phyloP scores from a whole-genome alignment of 2,113 vertebrate species.

The Chroicocephalus ridibundus region DNA sequence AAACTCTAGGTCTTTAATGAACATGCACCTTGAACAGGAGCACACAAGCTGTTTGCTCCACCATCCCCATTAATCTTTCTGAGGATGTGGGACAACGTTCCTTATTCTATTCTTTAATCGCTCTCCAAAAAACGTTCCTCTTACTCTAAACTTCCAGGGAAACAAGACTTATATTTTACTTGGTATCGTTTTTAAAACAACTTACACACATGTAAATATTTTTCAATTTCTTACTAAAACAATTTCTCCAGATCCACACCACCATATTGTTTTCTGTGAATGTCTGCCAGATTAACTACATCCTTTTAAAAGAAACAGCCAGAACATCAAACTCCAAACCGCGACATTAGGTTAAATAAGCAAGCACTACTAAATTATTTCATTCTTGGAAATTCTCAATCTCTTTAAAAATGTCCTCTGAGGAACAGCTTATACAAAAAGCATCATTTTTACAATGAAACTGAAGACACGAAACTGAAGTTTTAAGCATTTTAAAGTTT shows the following conservation, averaged over 20 bases:
- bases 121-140: neutral
- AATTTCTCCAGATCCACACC: neutral
- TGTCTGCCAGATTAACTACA: slow-evolving; percentile 2
- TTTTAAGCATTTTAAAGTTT: neutral
- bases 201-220: slow-evolving; percentile 34
- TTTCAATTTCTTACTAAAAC: slow-evolving; percentile 45
- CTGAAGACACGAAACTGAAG: neutral
- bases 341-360: neutral
- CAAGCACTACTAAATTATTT: neutral
- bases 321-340: slow-evolving; percentile 11
- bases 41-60: neutral
- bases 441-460: neutral
- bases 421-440: neutral
- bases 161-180: slow-evolving; percentile 4
- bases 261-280: slow-evolving; percentile 24
- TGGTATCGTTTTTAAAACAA: slow-evolving; percentile 37
- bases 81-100: neutral
- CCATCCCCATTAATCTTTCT: neutral
- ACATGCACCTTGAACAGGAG: neutral
- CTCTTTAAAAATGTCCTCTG: neutral
- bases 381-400: neutral
- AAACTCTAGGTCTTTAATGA: neutral
- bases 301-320: slow-evolving; percentile 5
- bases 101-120: neutral
- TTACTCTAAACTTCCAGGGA: slow-evolving; percentile 1